A percentile compares a stretch with the other conserved stretches of the same genome.
Conservation (phyloP, 2,797 vertebrate genomes). For the Odontamblyopus rebecca region DNA sequence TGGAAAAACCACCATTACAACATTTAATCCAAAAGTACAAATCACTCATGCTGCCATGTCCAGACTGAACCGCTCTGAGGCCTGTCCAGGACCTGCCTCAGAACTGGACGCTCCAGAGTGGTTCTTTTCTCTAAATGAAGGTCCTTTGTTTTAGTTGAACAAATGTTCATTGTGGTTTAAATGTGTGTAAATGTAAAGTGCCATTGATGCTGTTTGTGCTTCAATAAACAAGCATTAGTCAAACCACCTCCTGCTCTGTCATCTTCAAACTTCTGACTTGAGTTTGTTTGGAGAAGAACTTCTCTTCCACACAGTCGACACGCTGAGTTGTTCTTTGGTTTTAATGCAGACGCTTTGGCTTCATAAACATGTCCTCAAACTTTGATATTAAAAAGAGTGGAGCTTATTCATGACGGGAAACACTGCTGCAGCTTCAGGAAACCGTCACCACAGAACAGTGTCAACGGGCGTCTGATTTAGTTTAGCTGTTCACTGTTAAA, state of each 20-base stretch:
- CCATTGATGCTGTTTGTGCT: slow-evolving; percentile 63
- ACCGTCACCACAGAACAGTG: no score
- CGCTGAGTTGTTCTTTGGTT: no score
- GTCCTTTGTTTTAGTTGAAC: slow-evolving; percentile 34
- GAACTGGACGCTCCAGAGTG: background rate
- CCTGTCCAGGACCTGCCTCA: no score
- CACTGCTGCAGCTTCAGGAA: no score
- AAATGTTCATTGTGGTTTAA: slow-evolving; percentile 18
- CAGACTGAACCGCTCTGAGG: background rate
- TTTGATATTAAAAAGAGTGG: no score
- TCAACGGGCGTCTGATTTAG: no score
- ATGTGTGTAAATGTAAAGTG: slow-evolving; percentile 56
- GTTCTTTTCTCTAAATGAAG: slow-evolving; percentile 26
- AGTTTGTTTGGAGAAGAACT: background rate
- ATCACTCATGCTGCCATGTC: slow-evolving; percentile 63
- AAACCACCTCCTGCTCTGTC: background rate
- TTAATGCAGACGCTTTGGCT: no score
- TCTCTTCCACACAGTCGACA: no score
- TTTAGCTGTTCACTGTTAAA: no score
- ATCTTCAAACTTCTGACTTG: background rate
- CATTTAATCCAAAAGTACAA: slow-evolving; percentile 63
- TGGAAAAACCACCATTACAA: slow-evolving; percentile 71
- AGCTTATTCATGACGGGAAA: no score
- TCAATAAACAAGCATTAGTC: background rate
- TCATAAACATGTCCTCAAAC: no score